Conservation (phyloP, 2,888 invertebrate genomes). For the Ophion costatus region DNA sequence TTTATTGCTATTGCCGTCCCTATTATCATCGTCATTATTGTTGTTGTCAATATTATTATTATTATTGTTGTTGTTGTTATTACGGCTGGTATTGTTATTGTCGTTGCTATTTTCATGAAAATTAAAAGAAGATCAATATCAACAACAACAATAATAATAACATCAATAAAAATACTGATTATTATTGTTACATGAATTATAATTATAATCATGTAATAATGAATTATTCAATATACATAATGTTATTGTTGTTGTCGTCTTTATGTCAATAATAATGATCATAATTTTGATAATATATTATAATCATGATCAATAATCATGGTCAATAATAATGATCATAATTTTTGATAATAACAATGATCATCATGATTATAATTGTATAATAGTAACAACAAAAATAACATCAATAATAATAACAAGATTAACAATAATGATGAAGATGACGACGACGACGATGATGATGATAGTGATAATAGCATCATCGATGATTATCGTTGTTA, state of each 20-base stretch:
- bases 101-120: not conserved
- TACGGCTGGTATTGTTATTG: conserved; percentile 6
- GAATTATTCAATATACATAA: not conserved
- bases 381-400: no score
- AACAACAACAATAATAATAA: conserved; percentile 6
- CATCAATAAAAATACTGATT: not conserved
- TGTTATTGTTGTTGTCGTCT: no score
- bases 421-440: no score
- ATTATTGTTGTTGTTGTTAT: not conserved
- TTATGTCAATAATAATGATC: not conserved
- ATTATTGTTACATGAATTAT: not conserved
- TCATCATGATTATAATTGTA: no score
- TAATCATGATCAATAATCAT: no score
- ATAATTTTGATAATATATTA: no score
- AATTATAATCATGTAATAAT: not conserved
- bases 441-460: no score
- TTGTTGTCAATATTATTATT: not conserved
- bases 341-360: no score
- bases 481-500: no score
- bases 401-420: no score
- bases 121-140: not conserved
- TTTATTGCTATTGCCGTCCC: conserved; percentile 22
- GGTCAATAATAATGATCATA: no score
- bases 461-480: no score
- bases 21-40: conserved; percentile 15